Evolutionary conservation across 1,140 invertebrate species (phyloP).

Genomic region (Medauroidea extradentata): DNA sequence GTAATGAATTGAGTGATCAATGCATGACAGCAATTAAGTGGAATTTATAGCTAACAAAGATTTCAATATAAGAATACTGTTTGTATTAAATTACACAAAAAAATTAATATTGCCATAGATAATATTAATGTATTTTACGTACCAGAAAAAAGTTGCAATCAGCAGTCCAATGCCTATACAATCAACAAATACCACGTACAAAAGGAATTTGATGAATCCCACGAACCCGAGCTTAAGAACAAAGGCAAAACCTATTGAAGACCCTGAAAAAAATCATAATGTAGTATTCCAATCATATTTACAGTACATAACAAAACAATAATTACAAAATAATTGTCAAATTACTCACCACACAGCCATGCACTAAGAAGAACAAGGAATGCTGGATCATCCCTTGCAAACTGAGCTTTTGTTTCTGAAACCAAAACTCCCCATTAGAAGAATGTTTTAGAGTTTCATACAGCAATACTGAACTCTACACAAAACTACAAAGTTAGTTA

Average conservation of each 20-base stretch:
- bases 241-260: constrained; percentile 85
- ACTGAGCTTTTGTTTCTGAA: constrained; percentile 96
- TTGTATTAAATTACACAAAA: not conserved
- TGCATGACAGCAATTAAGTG: not conserved
- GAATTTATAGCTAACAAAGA: no score
- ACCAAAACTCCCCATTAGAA: constrained; percentile 25
- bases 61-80: not conserved
- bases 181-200: constrained; percentile 93
- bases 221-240: constrained; percentile 69
- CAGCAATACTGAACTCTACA: no score
- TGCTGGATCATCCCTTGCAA: constrained; percentile 98
- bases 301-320: not conserved
- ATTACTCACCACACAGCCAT: constrained; percentile 68
- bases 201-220: constrained; percentile 79
- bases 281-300: constrained; percentile 5
- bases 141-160: constrained; percentile 90
- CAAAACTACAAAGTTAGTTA: no score
- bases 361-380: constrained; percentile 90
- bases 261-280: constrained; percentile 58
- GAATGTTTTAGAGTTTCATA: no score
- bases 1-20: not conserved
- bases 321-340: constrained; percentile 1
- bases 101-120: not conserved
- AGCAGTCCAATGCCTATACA: constrained; percentile 85
- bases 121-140: constrained; percentile 34